Percentiles rank a stretch among this genome's conserved stretches.
These are phyloP conservation scores for Nephrotoma guestfalica DNA, from an alignment of 2,888 invertebrate species.

Conservation along the genomic window DNA sequence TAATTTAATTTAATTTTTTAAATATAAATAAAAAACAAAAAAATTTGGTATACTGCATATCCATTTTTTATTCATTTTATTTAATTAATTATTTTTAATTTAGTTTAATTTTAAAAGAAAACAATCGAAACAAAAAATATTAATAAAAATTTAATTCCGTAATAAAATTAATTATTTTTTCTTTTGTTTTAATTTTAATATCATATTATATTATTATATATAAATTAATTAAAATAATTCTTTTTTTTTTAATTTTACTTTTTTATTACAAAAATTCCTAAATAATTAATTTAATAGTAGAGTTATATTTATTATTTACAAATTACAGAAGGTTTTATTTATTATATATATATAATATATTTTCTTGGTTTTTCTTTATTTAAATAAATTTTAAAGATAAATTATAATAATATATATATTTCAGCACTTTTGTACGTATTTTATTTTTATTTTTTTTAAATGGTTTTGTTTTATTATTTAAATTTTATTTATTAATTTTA, in stretches of 20 bases:
- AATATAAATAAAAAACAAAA: neutral
- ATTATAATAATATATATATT: neutral
- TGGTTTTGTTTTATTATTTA: neutral
- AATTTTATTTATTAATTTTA: neutral
- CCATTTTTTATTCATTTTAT: conserved; percentile 1
- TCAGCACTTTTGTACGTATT: conserved; percentile 4
- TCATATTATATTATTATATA: neutral
- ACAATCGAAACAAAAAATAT: neutral
- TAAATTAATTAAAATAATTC: neutral
- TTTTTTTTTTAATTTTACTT: neutral
- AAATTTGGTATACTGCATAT: conserved; percentile 5
- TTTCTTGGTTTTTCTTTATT: neutral
- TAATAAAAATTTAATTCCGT: neutral
- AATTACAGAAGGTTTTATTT: neutral
- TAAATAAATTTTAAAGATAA: neutral
- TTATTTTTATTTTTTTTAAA: neutral
- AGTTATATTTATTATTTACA: neutral
- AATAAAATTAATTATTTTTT: neutral
- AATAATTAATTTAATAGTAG: neutral
- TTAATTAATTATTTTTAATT: conserved; percentile 2
- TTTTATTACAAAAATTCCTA: neutral
- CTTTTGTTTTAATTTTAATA: neutral
- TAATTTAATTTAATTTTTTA: neutral
- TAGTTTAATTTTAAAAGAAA: neutral
- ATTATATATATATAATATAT: neutral